Conservation (phyloP, 2,888 invertebrate species). For the Coelogynopora nodosa region DNA sequence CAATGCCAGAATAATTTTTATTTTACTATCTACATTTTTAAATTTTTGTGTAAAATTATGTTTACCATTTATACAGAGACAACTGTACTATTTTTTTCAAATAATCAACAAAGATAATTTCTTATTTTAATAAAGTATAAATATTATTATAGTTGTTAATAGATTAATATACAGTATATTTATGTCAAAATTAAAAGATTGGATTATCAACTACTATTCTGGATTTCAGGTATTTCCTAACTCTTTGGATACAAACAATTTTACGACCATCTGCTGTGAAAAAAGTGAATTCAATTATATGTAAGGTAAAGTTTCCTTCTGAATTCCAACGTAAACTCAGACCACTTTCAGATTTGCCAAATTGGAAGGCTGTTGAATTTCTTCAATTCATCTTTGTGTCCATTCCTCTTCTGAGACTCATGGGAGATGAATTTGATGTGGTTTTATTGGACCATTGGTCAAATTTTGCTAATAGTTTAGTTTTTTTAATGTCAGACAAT, state of each 20-base stretch:
- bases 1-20: no score
- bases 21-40: no score
- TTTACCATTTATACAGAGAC: no score
- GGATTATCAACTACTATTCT: no score
- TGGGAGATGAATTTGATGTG: not conserved
- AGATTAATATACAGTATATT: no score
- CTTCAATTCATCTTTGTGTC: not conserved
- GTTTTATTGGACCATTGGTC: not conserved
- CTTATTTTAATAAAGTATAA: no score
- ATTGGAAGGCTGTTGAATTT: not conserved
- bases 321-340: not conserved
- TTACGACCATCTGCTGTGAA: not conserved
- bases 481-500: not conserved
- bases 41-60: no score
- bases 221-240: not conserved
- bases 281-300: not conserved
- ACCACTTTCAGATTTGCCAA: not conserved
- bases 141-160: no score
- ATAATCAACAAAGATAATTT: no score
- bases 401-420: not conserved
- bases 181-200: no score
- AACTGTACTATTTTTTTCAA: no score
- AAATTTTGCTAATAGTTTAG: not conserved
- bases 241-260: not conserved
- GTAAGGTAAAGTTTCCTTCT: not conserved